Evolutionary conservation across 2,113 vertebrate genomes (phyloP).

Genomic region (Acanthisitta chloris): DNA sequence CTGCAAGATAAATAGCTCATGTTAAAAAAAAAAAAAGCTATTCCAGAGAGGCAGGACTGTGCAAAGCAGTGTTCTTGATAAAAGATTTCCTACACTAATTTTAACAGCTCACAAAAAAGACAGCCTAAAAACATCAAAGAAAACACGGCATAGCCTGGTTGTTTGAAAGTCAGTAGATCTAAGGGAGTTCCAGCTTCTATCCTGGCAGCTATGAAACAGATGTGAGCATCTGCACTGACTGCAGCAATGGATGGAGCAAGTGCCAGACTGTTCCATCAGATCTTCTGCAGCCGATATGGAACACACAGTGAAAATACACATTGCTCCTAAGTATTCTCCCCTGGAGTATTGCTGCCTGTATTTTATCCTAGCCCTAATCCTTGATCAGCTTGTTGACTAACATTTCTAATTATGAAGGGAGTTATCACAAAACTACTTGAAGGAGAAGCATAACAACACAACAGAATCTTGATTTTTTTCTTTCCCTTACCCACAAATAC

Average conservation of each 20-base stretch:
- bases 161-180: background rate
- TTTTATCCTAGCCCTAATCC: background rate
- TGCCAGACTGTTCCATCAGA: background rate
- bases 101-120: background rate
- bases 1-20: background rate
- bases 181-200: background rate
- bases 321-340: background rate
- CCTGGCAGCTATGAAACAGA: background rate
- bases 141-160: background rate
- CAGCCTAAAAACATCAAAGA: background rate
- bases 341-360: background rate
- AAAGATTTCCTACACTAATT: background rate
- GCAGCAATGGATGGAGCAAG: background rate
- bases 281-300: accelerated
- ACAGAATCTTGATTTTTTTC: background rate
- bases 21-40: background rate
- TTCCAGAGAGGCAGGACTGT: background rate
- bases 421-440: background rate
- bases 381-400: background rate
- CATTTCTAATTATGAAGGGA: background rate
- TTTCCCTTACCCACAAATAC: background rate
- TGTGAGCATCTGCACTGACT: background rate
- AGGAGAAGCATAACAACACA: background rate
- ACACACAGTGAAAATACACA: background rate
- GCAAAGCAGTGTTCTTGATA: background rate